Evolutionary conservation across 1,140 invertebrate genomes (phyloP).

Genomic region (Scaptomyza hsui): DNA sequence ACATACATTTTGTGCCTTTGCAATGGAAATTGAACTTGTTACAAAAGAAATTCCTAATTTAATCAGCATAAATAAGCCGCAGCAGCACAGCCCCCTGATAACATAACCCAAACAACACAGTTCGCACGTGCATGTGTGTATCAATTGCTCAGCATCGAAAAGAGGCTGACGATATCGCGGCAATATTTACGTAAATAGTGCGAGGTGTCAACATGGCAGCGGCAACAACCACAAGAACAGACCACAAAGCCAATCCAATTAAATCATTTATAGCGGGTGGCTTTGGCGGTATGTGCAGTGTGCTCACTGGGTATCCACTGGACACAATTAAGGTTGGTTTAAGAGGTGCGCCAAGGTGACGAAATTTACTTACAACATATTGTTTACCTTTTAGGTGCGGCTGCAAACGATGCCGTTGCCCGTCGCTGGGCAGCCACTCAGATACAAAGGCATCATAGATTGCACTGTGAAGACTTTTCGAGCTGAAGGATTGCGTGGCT

Average conservation of each 20-base stretch:
- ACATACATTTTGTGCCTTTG: constrained; percentile 7
- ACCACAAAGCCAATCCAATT: constrained; percentile 88
- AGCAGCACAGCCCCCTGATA: constrained; percentile 37
- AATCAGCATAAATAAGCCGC: constrained; percentile 50
- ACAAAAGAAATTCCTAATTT: constrained; percentile 27
- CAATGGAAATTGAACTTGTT: constrained; percentile 51
- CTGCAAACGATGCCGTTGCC: constrained; percentile 96
- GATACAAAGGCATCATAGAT: constrained; percentile 96
- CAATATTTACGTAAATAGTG: constrained; percentile 62
- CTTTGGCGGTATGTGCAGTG: constrained; percentile 97
- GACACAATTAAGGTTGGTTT: constrained; percentile 93
- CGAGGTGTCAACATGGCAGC: constrained; percentile 26
- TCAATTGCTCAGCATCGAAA: not conserved
- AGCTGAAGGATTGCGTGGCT: constrained; percentile 93
- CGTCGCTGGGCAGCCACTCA: constrained; percentile 88
- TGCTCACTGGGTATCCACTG: constrained; percentile 96
- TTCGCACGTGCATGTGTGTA: constrained; percentile 25
- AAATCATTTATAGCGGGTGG: constrained; percentile 99
- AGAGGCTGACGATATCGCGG: constrained; percentile 27
- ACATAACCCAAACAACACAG: constrained; percentile 36
- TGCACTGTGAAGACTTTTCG: constrained; percentile 95
- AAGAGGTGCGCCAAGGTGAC: too few relatives aligned
- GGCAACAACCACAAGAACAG: constrained; percentile 8
- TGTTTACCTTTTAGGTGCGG: constrained; percentile 87
- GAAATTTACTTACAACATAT: not conserved